phyloP scores from a whole-genome alignment of 2,113 vertebrate species.

The Burhinus oedicnemus region DNA sequence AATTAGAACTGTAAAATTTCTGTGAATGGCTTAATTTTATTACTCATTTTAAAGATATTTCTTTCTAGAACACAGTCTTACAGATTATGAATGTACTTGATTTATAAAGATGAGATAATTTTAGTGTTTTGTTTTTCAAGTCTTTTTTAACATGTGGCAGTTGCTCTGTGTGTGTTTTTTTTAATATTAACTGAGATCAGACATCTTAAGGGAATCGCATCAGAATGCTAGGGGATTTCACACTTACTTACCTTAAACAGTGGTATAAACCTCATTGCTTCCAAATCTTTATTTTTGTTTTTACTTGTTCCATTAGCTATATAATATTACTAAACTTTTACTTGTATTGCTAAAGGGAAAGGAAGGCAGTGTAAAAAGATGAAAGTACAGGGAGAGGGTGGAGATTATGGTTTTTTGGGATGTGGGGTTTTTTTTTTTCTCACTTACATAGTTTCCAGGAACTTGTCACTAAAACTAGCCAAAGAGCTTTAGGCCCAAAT shows the following conservation, averaged over 20 bases:
- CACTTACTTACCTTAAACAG: background rate
- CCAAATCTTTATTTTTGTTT: background rate
- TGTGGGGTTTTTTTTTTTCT: background rate
- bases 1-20: background rate
- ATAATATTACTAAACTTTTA: background rate
- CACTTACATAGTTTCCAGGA: background rate
- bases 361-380: background rate
- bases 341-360: background rate
- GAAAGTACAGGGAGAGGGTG: background rate
- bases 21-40: background rate
- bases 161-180: background rate
- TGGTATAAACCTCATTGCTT: background rate
- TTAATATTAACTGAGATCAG: background rate
- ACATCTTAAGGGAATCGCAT: slow-evolving; percentile 4
- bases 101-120: background rate
- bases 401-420: no score
- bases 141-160: background rate
- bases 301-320: background rate
- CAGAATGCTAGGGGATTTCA: background rate
- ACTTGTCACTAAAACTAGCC: background rate
- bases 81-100: background rate
- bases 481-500: background rate
- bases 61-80: background rate
- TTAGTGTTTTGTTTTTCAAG: background rate
- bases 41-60: background rate